Percentiles rank a stretch among this genome's conserved stretches.
phyloP scores from a whole-genome alignment of 2,888 invertebrate species.

The Tortricodes alternella region DNA sequence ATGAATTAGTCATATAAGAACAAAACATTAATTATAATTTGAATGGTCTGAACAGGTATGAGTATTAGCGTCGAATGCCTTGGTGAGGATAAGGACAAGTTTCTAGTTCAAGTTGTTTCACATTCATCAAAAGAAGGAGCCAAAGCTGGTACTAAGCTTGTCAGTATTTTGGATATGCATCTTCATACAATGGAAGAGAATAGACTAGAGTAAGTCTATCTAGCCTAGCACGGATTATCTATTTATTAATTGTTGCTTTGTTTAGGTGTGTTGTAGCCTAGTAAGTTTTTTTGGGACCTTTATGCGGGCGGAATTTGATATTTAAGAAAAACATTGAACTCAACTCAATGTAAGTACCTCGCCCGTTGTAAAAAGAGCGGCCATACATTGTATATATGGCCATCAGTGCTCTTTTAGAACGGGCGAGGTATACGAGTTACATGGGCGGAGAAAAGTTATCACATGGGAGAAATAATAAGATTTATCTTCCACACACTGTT shows the following conservation, averaged over 20 bases:
- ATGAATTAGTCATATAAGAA: too few relatives aligned
- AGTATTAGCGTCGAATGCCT: conserved; percentile 71
- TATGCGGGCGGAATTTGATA: too few relatives aligned
- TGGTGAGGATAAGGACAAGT: conserved; percentile 75
- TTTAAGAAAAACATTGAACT: too few relatives aligned
- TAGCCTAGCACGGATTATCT: background rate
- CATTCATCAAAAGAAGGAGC: conserved; percentile 81
- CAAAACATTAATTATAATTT: background rate
- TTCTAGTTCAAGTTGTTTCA: conserved; percentile 84
- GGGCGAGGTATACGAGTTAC: too few relatives aligned
- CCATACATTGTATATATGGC: too few relatives aligned
- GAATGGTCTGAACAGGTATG: conserved; percentile 54
- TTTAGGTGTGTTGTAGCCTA: background rate
- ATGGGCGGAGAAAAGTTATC: too few relatives aligned
- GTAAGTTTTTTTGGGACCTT: too few relatives aligned
- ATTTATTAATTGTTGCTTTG: background rate
- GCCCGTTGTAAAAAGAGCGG: too few relatives aligned
- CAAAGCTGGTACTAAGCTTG: conserved; percentile 82
- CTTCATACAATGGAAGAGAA: conserved; percentile 86
- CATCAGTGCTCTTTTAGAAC: too few relatives aligned
- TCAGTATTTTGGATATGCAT: conserved; percentile 82
- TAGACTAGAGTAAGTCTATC: conserved; percentile 76
- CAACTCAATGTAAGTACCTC: too few relatives aligned
- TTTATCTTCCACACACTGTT: too few relatives aligned
- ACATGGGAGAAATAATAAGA: too few relatives aligned